Evolutionary conservation across 2,888 invertebrate genomes (phyloP).

Genomic region (Tiphia femorata): DNA sequence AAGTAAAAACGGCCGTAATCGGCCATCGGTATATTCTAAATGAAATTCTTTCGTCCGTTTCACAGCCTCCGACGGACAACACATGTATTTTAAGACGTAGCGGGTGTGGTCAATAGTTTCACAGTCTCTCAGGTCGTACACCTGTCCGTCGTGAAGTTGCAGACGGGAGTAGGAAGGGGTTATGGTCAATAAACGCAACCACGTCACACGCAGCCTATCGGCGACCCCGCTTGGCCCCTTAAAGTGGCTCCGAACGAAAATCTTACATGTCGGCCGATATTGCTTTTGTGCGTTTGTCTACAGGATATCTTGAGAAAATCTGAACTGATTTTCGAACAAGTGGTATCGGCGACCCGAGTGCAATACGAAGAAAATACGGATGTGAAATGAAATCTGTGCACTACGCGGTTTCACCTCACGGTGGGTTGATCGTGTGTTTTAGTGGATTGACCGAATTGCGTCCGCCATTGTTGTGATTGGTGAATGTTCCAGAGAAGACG

Average conservation of each 20-base stretch:
- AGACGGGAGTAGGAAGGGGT: constrained; percentile 63
- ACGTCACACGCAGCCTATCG: constrained; percentile 67
- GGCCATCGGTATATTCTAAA: no score
- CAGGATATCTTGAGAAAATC: constrained; percentile 42
- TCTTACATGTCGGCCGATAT: constrained; percentile 63
- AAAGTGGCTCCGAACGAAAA: constrained; percentile 62
- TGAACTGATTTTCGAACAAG: constrained; percentile 11
- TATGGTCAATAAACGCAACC: constrained; percentile 69
- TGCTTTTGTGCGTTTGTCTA: constrained; percentile 54
- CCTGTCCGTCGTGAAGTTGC: constrained; percentile 59
- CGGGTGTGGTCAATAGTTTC: constrained; percentile 44
- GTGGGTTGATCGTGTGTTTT: constrained; percentile 45
- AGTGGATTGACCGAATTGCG: constrained; percentile 56
- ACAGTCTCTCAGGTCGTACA: constrained; percentile 44
- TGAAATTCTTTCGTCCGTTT: no score
- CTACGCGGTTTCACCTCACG: constrained; percentile 14
- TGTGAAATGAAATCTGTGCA: constrained; percentile 25
- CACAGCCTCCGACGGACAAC: no score
- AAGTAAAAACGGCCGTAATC: neutral
- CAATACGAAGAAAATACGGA: constrained; percentile 27
- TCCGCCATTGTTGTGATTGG: constrained; percentile 66
- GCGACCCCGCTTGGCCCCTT: constrained; percentile 64
- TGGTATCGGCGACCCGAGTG: constrained; percentile 5
- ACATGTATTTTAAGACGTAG: constrained; percentile 35
- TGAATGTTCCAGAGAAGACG: constrained; percentile 52